A percentile compares a stretch with the other conserved stretches of the same genome.
Evolutionary conservation across 2,797 vertebrate species (phyloP).

Genomic region (Mareca penelope): DNA sequence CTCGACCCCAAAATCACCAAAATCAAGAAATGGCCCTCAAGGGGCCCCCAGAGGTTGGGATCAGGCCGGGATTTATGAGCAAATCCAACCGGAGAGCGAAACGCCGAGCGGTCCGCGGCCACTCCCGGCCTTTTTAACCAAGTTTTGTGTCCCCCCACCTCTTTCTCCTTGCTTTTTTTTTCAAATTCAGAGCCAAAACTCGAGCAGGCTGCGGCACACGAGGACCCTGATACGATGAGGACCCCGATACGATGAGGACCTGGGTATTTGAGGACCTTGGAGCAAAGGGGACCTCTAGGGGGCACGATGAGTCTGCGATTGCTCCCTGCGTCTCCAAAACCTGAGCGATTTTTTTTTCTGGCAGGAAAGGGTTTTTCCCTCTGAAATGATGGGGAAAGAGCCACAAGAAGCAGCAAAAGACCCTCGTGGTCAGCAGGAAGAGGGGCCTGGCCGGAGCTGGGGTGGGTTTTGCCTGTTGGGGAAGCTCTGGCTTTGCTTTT

Average conservation of each 20-base stretch:
- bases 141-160: fast-evolving
- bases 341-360: too few relatives aligned
- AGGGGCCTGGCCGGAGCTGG: neutral
- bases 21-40: neutral
- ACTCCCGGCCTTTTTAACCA: fast-evolving
- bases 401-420: conserved; percentile 15
- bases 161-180: neutral
- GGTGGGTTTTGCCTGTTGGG: neutral
- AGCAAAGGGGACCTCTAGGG: conserved; percentile 37
- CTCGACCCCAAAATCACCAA: neutral
- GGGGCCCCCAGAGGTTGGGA: neutral
- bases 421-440: neutral
- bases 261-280: fast-evolving
- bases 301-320: conserved; percentile 18
- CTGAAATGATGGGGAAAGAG: neutral
- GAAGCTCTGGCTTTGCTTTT: neutral
- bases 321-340: neutral
- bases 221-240: neutral
- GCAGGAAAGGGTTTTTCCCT: neutral
- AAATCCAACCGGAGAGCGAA: neutral
- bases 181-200: fast-evolving
- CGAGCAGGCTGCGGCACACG: fast-evolving
- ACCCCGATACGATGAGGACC: neutral
- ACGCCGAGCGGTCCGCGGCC: neutral
- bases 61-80: neutral